Percentiles rank a stretch among this genome's conserved stretches.
Evolutionary conservation across 2,113 vertebrate genomes (phyloP).

Genomic region (Strix uralensis): DNA sequence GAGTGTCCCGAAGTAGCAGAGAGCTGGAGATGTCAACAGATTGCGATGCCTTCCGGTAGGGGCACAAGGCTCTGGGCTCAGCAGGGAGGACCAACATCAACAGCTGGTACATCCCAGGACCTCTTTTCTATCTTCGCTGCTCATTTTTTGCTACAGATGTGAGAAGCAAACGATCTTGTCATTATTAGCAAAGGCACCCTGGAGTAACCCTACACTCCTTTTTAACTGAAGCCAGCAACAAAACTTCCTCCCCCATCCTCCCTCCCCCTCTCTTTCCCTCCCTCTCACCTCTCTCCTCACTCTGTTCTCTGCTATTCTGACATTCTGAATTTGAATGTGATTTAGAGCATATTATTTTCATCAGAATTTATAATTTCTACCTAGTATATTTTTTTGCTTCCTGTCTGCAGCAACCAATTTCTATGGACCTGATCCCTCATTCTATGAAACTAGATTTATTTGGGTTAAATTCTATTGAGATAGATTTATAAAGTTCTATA

Average conservation of each 20-base stretch:
- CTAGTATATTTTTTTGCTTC: neutral
- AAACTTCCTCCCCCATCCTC: neutral
- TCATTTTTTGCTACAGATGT: slow-evolving; percentile 63
- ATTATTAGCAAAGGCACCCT: slow-evolving; percentile 62
- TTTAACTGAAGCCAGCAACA: neutral
- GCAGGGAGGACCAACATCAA: slow-evolving; percentile 79
- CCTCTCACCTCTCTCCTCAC: neutral
- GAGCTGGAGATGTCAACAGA: slow-evolving; percentile 75
- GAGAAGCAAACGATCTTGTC: slow-evolving; percentile 51
- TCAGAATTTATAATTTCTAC: neutral
- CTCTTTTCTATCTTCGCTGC: slow-evolving; percentile 46
- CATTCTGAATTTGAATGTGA: neutral
- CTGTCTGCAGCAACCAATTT: neutral
- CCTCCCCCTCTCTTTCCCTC: neutral
- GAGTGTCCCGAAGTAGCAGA: slow-evolving; percentile 61
- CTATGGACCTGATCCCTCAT: neutral
- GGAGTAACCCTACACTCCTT: neutral
- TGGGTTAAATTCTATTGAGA: neutral
- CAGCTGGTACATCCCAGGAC: slow-evolving; percentile 83
- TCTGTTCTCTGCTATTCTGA: neutral
- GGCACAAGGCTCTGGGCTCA: slow-evolving; percentile 57
- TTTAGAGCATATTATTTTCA: neutral
- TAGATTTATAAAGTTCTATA: neutral
- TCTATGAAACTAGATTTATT: neutral
- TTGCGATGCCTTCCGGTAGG: slow-evolving; percentile 69